phyloP scores from a whole-genome alignment of 2,888 invertebrate species.

The Idaea aversata region DNA sequence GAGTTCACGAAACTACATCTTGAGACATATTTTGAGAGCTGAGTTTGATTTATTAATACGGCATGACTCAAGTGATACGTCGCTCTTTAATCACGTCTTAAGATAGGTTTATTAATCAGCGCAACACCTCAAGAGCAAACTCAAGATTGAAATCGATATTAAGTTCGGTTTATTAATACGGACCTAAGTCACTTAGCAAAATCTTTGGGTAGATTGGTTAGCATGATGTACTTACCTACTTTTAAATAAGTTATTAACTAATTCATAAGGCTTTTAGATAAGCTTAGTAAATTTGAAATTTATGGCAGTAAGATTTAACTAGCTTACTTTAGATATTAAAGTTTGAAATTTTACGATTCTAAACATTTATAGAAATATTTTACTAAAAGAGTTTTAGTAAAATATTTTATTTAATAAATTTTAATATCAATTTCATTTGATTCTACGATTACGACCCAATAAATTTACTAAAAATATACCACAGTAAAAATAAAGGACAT shows the following conservation, averaged over 20 bases:
- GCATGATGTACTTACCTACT: not conserved
- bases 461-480: conserved; percentile 10
- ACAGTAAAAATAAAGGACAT: conserved; percentile 15
- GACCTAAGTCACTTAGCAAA: not conserved
- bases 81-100: too few species aligned
- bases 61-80: too few species aligned
- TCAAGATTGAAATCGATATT: too few species aligned
- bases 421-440: not conserved
- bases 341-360: not conserved
- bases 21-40: too few species aligned
- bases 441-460: not conserved
- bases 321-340: not conserved
- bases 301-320: not conserved
- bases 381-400: not conserved
- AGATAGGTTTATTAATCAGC: too few species aligned
- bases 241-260: not conserved
- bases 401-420: not conserved
- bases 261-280: not conserved
- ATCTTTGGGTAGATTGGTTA: not conserved
- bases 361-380: not conserved
- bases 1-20: too few species aligned
- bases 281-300: not conserved
- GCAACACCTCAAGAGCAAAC: too few species aligned
- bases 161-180: too few species aligned
- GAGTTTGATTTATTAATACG: too few species aligned